phyloP scores from a whole-genome alignment of 1,140 invertebrate genomes.

The Lethrus apterus region DNA sequence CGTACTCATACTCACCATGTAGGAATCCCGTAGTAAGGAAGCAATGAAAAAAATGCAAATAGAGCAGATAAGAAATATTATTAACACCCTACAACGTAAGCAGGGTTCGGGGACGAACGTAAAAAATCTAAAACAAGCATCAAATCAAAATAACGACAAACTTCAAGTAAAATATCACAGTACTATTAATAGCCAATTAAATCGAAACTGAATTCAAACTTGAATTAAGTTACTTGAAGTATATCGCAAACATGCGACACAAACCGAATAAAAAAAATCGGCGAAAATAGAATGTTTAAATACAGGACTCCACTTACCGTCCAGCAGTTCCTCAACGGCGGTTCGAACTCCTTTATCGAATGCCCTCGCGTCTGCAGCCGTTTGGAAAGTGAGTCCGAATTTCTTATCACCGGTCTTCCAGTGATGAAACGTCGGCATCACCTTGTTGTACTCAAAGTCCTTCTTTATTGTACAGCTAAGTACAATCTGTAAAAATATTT shows the following conservation, averaged over 20 bases:
- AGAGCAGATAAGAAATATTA: constrained; percentile 54
- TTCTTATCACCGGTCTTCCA: constrained; percentile 93
- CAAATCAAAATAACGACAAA: no score
- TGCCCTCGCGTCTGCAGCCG: constrained; percentile 84
- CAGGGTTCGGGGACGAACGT: constrained; percentile 15
- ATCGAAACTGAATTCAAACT: no score
- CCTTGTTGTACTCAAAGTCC: constrained; percentile 95
- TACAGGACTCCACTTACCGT: constrained; percentile 59
- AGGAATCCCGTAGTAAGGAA: constrained; percentile 54
- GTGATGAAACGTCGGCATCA: constrained; percentile 97
- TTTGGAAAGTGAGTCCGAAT: constrained; percentile 92
- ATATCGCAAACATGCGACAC: no score
- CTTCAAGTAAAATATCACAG: no score
- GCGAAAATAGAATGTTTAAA: no score
- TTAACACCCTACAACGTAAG: constrained; percentile 25
- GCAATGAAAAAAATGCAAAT: constrained; percentile 47
- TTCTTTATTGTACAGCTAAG: constrained; percentile 91
- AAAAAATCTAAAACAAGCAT: no score
- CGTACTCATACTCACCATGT: constrained; percentile 45
- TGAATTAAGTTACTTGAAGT: no score
- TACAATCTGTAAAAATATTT: constrained; percentile 62
- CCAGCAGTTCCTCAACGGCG: constrained; percentile 83
- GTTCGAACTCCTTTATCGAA: constrained; percentile 88
- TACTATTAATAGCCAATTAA: no score
- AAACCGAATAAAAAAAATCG: no score